Percentiles rank a stretch among this genome's conserved stretches.
These are phyloP conservation scores for Sander vitreus DNA, from an alignment of 2,113 vertebrate species.

Conservation along the genomic window DNA sequence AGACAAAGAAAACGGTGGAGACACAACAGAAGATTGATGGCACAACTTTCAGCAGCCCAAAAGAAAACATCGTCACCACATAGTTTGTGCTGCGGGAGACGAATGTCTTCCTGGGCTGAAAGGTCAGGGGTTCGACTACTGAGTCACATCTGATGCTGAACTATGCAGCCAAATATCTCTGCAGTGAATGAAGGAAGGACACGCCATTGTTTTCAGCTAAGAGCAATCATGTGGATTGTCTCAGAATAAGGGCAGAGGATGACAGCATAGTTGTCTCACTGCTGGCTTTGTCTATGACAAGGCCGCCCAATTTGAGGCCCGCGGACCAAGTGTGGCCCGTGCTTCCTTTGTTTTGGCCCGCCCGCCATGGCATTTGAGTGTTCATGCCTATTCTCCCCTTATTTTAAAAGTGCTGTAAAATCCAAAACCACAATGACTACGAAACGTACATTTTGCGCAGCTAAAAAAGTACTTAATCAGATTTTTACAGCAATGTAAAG, in stretches of 20 bases:
- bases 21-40: conserved; percentile 67
- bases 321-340: no score
- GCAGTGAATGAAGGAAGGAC: conserved; percentile 29
- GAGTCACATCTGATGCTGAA: conserved; percentile 68
- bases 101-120: conserved; percentile 78
- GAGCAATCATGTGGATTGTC: conserved; percentile 70
- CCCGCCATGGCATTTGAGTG: no score
- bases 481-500: no score
- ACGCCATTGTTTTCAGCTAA: conserved; percentile 37
- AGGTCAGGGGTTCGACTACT: conserved; percentile 73
- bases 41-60: conserved; percentile 49
- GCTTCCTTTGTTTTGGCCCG: no score
- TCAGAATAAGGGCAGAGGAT: conserved; percentile 55
- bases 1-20: conserved; percentile 58
- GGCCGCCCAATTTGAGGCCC: no score
- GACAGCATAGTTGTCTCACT: conserved; percentile 39
- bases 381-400: no score
- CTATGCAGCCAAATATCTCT: conserved; percentile 22
- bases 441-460: no score
- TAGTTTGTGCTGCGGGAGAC: conserved; percentile 70
- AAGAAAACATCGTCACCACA: conserved; percentile 69
- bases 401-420: no score
- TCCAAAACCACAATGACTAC: no score
- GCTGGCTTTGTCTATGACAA: conserved; percentile 15
- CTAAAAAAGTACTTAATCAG: no score